Evolutionary conservation across 2,888 invertebrate genomes (phyloP), one percentile per base, ranked within the genome.

Genomic region (Phyllotreta striolata): DNA sequence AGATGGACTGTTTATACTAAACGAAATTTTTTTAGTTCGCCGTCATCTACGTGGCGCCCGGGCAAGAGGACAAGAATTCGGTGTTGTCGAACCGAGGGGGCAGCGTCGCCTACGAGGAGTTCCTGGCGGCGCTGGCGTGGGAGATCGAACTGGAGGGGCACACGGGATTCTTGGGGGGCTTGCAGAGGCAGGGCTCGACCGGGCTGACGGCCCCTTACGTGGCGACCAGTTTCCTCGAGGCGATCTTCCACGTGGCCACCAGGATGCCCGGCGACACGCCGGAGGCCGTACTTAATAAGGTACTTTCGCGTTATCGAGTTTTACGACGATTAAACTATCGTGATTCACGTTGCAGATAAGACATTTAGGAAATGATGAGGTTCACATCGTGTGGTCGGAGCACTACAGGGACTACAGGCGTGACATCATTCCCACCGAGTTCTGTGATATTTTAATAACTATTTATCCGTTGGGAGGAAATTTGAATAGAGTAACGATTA

Each of bases 341-440:
- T n/a, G n/a, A n/a, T n/a, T n/a, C n/a, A n/a, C n/a, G n/a, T n/a
- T n/a, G n/a, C n/a, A n/a, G 92, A 95, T 96, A 9, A 88, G 96
- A 3, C 98, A 98, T 84, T 85, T 98, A 69, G 98, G 98, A 51
- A 98, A 98, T 83, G 98, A 98, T 82, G 98, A 98, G 82, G 95
- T 99, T 63, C 98, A 98, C 80, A 96, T 99, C 69, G 96, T 99
- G 37, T 99, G 99, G 99, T 97, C 96, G 55, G 99, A 99, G 79
- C 97, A 99, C 82, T 88, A 88, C 82, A 87, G 97, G 67, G 95
- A 97, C 78, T 99, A 99, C 85, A 88, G 96, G 64, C 88, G 98
- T 62, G 96, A 96, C 78, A 97, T 98, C 74, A 91, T 99, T 78
- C 97, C 98, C 59, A 99, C 99, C 8, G 98, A 99, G 84, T 99